Percentiles rank a stretch among this genome's conserved stretches.
phyloP scores from a whole-genome alignment of 1,140 invertebrate genomes.

The Neelides sp. region DNA sequence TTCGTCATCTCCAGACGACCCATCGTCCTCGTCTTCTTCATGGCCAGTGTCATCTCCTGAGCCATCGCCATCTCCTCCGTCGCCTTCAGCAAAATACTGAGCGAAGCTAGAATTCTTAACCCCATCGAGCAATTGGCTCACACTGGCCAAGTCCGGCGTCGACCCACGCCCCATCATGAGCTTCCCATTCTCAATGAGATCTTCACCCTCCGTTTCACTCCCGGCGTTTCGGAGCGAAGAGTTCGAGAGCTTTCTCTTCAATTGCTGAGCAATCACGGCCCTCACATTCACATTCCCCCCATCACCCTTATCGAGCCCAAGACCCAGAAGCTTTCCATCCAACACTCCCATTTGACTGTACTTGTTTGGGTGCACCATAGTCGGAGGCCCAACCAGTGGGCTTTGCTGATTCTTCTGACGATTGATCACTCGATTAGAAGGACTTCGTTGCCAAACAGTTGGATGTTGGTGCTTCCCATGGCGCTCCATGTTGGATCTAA shows the following conservation, averaged over 20 bases:
- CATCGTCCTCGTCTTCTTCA: constrained; percentile 15
- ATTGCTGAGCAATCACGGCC: constrained; percentile 61
- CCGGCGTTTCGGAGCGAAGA: constrained; percentile 15
- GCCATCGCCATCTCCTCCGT: constrained; percentile 14
- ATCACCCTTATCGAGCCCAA: constrained; percentile 6
- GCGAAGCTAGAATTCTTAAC: constrained; percentile 57
- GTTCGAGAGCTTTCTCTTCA: constrained; percentile 45
- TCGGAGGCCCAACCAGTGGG: constrained; percentile 25
- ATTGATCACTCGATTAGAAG: constrained; percentile 36
- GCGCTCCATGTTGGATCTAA: constrained; percentile 77
- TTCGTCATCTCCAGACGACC: constrained; percentile 32
- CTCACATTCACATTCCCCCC: constrained; percentile 53
- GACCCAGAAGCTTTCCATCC: no score
- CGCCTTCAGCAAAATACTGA: constrained; percentile 35
- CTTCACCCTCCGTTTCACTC: constrained; percentile 22
- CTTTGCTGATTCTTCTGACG: constrained; percentile 39
- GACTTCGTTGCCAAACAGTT: constrained; percentile 50
- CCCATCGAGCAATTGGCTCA: constrained; percentile 63
- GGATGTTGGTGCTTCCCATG: constrained; percentile 89
- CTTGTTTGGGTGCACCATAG: constrained; percentile 21
- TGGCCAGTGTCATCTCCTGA: constrained; percentile 33
- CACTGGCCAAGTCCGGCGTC: constrained; percentile 53
- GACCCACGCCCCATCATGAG: constrained; percentile 16
- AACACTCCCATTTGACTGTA: constrained; percentile 10
- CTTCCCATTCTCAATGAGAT: constrained; percentile 28